These are phyloP conservation scores for Coleophora flavipennella DNA, from an alignment of 2,888 invertebrate genomes.

Conservation along the genomic window DNA sequence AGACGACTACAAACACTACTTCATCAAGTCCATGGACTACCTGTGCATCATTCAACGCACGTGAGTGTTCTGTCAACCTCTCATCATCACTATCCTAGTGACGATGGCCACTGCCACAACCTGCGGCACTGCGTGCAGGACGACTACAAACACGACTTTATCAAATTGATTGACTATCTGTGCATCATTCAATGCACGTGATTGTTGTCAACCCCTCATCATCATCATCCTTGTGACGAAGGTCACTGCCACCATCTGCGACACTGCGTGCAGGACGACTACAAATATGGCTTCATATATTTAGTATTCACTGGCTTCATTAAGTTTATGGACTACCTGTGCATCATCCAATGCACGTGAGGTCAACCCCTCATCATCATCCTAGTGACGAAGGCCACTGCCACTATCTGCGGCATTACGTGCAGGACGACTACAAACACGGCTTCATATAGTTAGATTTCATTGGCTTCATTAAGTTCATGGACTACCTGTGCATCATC, in stretches of 20 bases:
- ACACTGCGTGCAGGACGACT: slow-evolving; percentile 75
- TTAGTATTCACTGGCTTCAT: too few relatives aligned
- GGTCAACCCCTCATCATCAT: slow-evolving; percentile 16
- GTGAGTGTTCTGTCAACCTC: slow-evolving; percentile 44
- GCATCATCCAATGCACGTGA: slow-evolving; percentile 78
- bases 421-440: slow-evolving; percentile 72
- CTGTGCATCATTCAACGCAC: slow-evolving; percentile 78
- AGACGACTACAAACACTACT: slow-evolving; percentile 72
- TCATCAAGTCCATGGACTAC: slow-evolving; percentile 75
- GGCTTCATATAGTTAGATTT: too few relatives aligned
- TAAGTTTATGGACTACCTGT: slow-evolving; percentile 77
- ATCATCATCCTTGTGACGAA: too few relatives aligned
- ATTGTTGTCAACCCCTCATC: slow-evolving; percentile 24
- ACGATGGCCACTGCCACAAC: slow-evolving; percentile 82
- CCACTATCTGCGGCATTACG: slow-evolving; percentile 73
- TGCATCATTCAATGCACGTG: slow-evolving; percentile 79
- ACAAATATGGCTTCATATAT: slow-evolving; percentile 72
- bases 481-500: slow-evolving; percentile 81
- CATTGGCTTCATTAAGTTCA: slow-evolving; percentile 70
- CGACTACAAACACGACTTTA: slow-evolving; percentile 71
- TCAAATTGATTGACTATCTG: slow-evolving; percentile 76
- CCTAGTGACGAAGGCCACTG: slow-evolving; percentile 77
- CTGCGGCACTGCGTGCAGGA: slow-evolving; percentile 74
- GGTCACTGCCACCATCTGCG: slow-evolving; percentile 78
- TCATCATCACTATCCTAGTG: too few relatives aligned